Evolutionary conservation across 2,888 invertebrate genomes (phyloP), one percentile per base, ranked within the genome.

Genomic region (Bellardia pandia): DNA sequence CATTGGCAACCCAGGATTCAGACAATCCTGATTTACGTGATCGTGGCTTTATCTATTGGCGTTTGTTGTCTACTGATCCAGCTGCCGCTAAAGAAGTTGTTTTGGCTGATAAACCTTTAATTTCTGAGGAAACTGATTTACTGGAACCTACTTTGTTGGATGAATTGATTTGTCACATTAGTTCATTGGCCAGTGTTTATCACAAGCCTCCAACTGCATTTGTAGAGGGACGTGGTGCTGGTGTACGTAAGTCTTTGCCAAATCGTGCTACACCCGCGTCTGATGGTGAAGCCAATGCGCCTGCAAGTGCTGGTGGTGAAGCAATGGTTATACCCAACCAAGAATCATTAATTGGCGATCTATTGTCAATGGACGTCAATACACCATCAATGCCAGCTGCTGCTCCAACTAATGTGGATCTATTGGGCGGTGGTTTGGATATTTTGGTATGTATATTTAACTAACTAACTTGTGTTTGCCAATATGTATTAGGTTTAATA

Each of bases 1-100:
- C 97, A 90, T 95, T 98, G 89, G 97, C 97, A 64, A 98, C 97
- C 0, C 97, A 97, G 94, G 95, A 97, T 93, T 99, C 99, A 7
- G 99, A 99, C 93, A 99, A 99, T 94, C 99, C 99, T 0, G 99
- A 99, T 93, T 95, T 99, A 90, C 95, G 99, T 86, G 99, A 99
- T 93, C 97, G 99, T 88, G 99, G 99, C 68, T 99, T 99, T 94
- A 99, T 99, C 92, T 99, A 99, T 94, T 99, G 99, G 99, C 96
- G 99, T 66, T 95, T 99, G 77, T 94, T 99, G 48, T 99, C 99
- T 53, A 99, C 99, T 0, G 99, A 99, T 94, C 99, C 99, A 0
- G 99, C 98, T 6, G 99, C 99, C 0, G 99, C 99, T 33, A 99
- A 99, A 93, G 99, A 99, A 94, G 99, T 99, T 51, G 99, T 99